These are phyloP conservation scores for Amblyjoppa fuscipennis DNA, from an alignment of 2,888 invertebrate species.

Conservation along the genomic window DNA sequence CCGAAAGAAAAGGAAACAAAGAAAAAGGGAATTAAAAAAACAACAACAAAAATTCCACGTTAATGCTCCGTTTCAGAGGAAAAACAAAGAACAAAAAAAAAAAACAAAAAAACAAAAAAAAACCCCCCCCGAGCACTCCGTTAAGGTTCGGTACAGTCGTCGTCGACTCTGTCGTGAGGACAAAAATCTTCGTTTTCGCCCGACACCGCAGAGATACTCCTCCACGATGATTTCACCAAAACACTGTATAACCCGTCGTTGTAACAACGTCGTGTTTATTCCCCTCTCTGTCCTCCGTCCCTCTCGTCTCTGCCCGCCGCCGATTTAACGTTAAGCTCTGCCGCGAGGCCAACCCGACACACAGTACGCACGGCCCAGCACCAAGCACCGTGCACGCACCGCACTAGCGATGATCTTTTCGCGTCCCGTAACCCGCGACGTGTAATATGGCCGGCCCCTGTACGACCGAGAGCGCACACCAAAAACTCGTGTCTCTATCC, in stretches of 20 bases:
- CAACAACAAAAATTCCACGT: not conserved
- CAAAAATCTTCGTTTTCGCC: too few relatives aligned
- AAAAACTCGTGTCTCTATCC: slow-evolving; percentile 67
- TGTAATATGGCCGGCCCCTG: slow-evolving; percentile 79
- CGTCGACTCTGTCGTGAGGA: too few relatives aligned
- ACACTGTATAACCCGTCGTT: not conserved
- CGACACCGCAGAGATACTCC: too few relatives aligned
- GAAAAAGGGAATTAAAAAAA: not conserved
- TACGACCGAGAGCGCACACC: slow-evolving; percentile 66
- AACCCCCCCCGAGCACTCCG: too few relatives aligned
- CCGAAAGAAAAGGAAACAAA: slow-evolving; percentile 7
- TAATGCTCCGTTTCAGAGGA: not conserved
- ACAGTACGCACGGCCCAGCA: slow-evolving; percentile 11
- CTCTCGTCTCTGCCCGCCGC: not conserved
- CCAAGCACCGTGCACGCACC: slow-evolving; percentile 65
- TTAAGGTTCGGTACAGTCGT: too few relatives aligned
- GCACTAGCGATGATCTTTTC: slow-evolving; percentile 54
- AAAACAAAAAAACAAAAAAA: too few relatives aligned
- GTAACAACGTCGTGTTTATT: not conserved
- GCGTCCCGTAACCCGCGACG: slow-evolving; percentile 68
- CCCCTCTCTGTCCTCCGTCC: not conserved
- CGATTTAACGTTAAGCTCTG: not conserved
- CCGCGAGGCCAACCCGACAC: slow-evolving; percentile 26
- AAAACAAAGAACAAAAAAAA: not conserved
- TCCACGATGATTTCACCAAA: slow-evolving; percentile 6